Percentiles rank a stretch among this genome's conserved stretches.
Evolutionary conservation across 2,797 vertebrate species (phyloP).

Genomic region (Melanotaenia parkinsoni): DNA sequence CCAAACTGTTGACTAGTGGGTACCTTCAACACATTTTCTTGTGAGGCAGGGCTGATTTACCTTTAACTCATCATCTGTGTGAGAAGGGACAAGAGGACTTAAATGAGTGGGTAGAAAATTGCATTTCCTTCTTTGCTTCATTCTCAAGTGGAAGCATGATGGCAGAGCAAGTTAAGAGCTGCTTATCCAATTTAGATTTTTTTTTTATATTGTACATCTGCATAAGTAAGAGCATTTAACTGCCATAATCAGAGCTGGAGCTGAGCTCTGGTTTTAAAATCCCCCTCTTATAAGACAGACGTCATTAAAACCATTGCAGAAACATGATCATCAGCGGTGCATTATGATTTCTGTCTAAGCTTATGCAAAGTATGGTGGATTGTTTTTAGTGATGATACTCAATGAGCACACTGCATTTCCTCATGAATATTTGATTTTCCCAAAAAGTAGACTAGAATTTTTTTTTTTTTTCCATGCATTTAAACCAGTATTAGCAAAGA

Average conservation of each 20-base stretch:
- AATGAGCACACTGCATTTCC: not conserved
- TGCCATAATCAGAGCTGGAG: constrained; percentile 51
- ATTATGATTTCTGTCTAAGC: constrained; percentile 24
- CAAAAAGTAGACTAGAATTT: not conserved
- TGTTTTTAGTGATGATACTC: constrained; percentile 10
- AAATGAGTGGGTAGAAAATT: constrained; percentile 27
- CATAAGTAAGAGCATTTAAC: constrained; percentile 57
- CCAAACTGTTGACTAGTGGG: not conserved
- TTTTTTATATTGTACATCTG: constrained; percentile 56
- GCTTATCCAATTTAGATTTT: constrained; percentile 38
- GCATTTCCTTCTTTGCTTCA: constrained; percentile 40
- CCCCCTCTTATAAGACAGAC: constrained; percentile 52
- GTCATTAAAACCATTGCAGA: constrained; percentile 59
- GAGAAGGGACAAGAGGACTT: constrained; percentile 9
- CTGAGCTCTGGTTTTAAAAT: constrained; percentile 35
- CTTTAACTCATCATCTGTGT: constrained; percentile 19
- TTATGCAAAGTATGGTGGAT: constrained; percentile 31
- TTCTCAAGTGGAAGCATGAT: constrained; percentile 51
- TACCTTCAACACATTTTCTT: not conserved
- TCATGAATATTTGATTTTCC: not conserved
- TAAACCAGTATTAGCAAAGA: not conserved
- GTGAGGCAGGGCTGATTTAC: constrained; percentile 6
- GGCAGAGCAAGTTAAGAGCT: constrained; percentile 57
- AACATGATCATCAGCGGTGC: constrained; percentile 38
- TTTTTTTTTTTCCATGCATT: not conserved